Base-by-base conservation (phyloP, 35 echinoderm and acorn worm species). In the Amphiura filiformis region DNA sequence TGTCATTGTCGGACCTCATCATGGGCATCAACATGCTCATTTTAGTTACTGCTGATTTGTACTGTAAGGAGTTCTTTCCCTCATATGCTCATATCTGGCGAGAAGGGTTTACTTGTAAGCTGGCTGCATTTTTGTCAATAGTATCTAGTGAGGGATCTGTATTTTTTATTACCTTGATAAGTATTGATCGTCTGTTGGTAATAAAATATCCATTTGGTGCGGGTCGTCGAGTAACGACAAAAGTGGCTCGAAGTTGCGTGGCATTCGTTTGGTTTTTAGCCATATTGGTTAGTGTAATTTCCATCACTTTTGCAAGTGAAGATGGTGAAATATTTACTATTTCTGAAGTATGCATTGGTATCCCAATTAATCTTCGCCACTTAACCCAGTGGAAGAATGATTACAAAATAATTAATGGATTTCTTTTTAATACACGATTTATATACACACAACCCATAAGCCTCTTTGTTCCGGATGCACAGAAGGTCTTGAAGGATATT, bases 11-110 rank as follows among this genome's bases (percentile, higher is more conserved):
- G 0, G 92, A 94, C 56, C 89, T 90, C 35, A 31, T 89, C 31
- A 94, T 94, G 92, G 92, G 92, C 31, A 49, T 90, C 0, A 90
- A 94, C 40, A 79, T 94, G 82, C 78, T 94, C 38, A 90, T 89
- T 40, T 86, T 94, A 39, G 87, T 88, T 2, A 76, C 34, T 15
- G 93, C 84, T 42, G 93, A 94, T 75, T 14, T 88, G 2, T 79
- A 87, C 17, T 94, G 87, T 65, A 31, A 84, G 1, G 65, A 92
- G 28, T 33, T 35, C 7, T 91, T 86, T 70, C 79, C 84, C 33
- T 86, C 77, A 40, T 76, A 86, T 49, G 86, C 91, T 31, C 77
- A 90, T 26, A 76, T 87, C n/a, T 94, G 93, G 93, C 44, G 42
- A 31, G 23, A 47, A 1, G 90, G 93, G 79, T 80, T 86, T 34